Base-by-base conservation (phyloP, 1,140 invertebrate genomes). In the Spodoptera frugiperda region DNA sequence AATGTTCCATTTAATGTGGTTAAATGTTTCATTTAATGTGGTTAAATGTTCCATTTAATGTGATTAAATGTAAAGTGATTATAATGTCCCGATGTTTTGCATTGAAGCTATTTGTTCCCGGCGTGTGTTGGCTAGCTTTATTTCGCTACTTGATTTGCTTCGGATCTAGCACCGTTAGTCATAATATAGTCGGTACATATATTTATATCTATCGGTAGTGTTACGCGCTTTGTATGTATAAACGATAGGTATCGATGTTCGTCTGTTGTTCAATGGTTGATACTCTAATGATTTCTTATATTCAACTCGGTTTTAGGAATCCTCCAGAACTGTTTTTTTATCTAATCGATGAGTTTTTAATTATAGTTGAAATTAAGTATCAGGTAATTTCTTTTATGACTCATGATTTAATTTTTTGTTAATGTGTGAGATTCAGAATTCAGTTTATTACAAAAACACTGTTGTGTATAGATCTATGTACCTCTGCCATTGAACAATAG, bases 151-250 rank as follows among this genome's bases (percentile, higher is more conserved):
- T 73, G 54, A 10, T 59, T 73, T 73, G 70, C 70, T 59, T 73
- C 68, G 4, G 39, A 73, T 21, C 53, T 59, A 48, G 70, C 70
- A 73, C 55, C 54, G 14, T 48, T 73, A 73, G 70, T 59, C 39
- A 48, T 71, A 77, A 63, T 70, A 70, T 82, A 81, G 78, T 77
- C 71, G 65, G 61, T 83, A 77, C 71, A 79, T 39, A 77, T 73
- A 79, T 68, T 78, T 82, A 81, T 79, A 83, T 87, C 84, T 87
- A 85, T 78, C 74, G 78, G 86, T 89, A 87, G 85, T 65, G 70
- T 87, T 81, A 85, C 84, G 85, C 84, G 87, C 87, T 90, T 89
- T 89, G 82, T 85, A 85, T 89, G 84, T 89, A 82, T 83, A 82
- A 82, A 87, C 67, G 33, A 59, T 65, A 73, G 54, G 44, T 73